Conservation (phyloP, 2,797 vertebrate species). For the Meda fulgida region DNA sequence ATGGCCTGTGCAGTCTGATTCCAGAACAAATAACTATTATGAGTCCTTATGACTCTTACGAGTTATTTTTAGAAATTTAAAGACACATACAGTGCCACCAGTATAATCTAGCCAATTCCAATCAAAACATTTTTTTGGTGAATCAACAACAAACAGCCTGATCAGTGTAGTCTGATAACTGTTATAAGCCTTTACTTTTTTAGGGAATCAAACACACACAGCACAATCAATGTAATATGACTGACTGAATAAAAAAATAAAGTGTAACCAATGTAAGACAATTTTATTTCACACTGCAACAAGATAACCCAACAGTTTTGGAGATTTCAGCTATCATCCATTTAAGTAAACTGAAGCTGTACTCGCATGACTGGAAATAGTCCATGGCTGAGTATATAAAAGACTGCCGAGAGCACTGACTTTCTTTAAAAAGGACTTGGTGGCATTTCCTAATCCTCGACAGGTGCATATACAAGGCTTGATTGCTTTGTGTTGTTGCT, state of each 20-base stretch:
- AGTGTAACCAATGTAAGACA: neutral
- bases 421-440: neutral
- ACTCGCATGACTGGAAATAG: neutral
- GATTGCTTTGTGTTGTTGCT: neutral
- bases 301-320: neutral
- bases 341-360: neutral
- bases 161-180: neutral
- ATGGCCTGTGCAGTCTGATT: neutral
- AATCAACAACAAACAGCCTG: neutral
- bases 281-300: neutral
- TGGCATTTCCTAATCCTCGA: slow-evolving; percentile 1
- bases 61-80: neutral
- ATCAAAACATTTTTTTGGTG: neutral
- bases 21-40: neutral
- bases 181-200: neutral
- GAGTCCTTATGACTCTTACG: neutral
- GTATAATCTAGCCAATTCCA: neutral
- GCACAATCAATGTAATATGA: neutral
- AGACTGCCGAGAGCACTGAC: neutral
- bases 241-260: neutral
- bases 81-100: neutral
- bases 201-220: neutral
- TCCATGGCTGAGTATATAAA: neutral
- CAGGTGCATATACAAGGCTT: neutral
- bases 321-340: slow-evolving; percentile 12